phyloP scores from a whole-genome alignment of 2,888 invertebrate genomes.

The Bibio marci region DNA sequence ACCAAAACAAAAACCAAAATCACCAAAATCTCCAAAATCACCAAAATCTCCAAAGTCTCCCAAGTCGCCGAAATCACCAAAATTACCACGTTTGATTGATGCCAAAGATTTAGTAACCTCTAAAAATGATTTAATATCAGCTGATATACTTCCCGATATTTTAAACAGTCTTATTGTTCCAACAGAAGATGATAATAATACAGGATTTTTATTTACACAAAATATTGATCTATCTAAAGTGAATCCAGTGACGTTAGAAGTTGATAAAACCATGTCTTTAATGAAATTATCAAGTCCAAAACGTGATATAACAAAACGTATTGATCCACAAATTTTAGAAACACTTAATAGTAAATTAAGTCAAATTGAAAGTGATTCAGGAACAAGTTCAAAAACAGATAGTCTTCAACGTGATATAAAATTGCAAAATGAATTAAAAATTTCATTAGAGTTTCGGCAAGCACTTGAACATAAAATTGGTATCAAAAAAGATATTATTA shows the following conservation, averaged over 20 bases:
- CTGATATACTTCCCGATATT: slow-evolving; percentile 36
- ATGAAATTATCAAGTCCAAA: slow-evolving; percentile 36
- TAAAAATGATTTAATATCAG: slow-evolving; percentile 8
- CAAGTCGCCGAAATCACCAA: slow-evolving; percentile 35
- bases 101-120: slow-evolving; percentile 11
- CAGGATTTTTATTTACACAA: slow-evolving; percentile 53
- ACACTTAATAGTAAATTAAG: slow-evolving; percentile 54
- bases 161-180: slow-evolving; percentile 18
- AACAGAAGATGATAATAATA: slow-evolving; percentile 24
- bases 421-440: slow-evolving; percentile 33
- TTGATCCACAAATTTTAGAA: slow-evolving; percentile 49
- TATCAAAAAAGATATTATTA: slow-evolving; percentile 42
- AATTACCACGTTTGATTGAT: neutral
- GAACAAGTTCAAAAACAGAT: slow-evolving; percentile 55
- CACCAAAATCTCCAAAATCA: slow-evolving; percentile 46
- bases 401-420: slow-evolving; percentile 38
- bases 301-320: slow-evolving; percentile 43
- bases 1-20: slow-evolving; percentile 23
- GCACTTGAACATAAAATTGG: slow-evolving; percentile 33
- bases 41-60: slow-evolving; percentile 45
- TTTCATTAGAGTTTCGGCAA: slow-evolving; percentile 30
- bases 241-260: slow-evolving; percentile 52
- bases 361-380: slow-evolving; percentile 61
- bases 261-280: slow-evolving; percentile 37
- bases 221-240: slow-evolving; percentile 58